Evolutionary conservation across 1,140 invertebrate genomes (phyloP), one percentile per base, ranked within the genome.

Genomic region (Rhyacophila brunnea): DNA sequence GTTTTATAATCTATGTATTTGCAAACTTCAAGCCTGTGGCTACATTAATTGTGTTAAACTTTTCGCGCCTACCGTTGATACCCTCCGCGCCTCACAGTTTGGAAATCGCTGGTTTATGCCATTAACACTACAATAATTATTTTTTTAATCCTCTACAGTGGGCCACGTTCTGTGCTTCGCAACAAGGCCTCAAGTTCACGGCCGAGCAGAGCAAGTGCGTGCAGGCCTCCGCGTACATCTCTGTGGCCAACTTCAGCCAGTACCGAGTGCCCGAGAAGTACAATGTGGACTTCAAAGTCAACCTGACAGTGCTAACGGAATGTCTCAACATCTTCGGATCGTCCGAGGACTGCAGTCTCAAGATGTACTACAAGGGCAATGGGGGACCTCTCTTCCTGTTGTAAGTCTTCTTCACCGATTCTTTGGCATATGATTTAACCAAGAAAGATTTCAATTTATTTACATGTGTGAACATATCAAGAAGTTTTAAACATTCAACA

Each of bases 121-220:
- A n/a, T n/a, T n/a, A n/a, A n/a, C n/a, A n/a, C n/a, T n/a, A n/a
- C n/a, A n/a, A n/a, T n/a, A n/a, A n/a, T n/a, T n/a, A n/a, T n/a
- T n/a, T n/a, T n/a, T n/a, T n/a, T n/a, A n/a, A n/a, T n/a, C n/a
- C n/a, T n/a, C n/a, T n/a, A n/a, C 44, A 55, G 52, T 45, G 42
- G 14, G 52, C 52, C 1, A 87, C 87, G 23, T 85, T 93, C 64
- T 88, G 87, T 77, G 88, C 86, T 0, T 88, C 87, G 60, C 81
- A 87, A 32, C 87, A 92, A 75, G 95, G 94, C 2, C 70, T 97
- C n/a, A 96, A 95, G 78, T 76, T 96, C 5, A 95, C 92, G 0
- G 89, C 95, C 1, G 93, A 96, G 75, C 91, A 95, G 74, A 84
- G 88, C 6, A 94, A 93, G 77, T 93, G 90, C 80, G 86, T 95